Evolutionary conservation across 2,113 vertebrate species (phyloP), one percentile per base, ranked within the genome.

Genomic region (Prunella himalayana): DNA sequence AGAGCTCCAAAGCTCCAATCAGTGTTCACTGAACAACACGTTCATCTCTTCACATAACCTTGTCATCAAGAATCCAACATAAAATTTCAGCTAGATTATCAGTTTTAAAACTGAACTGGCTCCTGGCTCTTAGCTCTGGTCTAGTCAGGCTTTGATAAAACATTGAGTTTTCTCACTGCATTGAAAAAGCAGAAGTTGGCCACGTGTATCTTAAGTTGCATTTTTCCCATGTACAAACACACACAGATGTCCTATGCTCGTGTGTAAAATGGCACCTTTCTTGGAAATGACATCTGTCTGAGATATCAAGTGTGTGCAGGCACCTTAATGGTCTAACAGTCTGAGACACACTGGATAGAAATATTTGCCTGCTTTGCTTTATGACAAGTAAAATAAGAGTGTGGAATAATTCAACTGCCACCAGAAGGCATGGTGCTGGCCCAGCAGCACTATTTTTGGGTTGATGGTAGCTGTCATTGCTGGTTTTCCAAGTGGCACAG

Each of bases 401-500:
- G 1, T 6, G 6, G 68, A 83, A 51, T 71, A 83, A 73, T 50
- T 86, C 15, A 75, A 0, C 35, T 78, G 28, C 42, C n/a, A 35
- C 17, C 50, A 31, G 73, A 37, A 91, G 28, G 15, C 2, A 4
- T 31, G 53, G n/a, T 50, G 66, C 41, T 88, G 64, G 22, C 72
- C 79, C 23, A 82, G 79, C 68, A 61, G 69, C 11, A 5, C 60
- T 94, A 31, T 51, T 85, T 95, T 91, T 61, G 56, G 39, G 16
- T 81, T 85, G 78, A 41, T 1, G 2, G 61, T 82, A 61, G 50
- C 81, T 79, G 42, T 49, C 39, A 42, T 79, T 0, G 0, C 33
- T 78, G 53, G 17, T 79, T 87, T 88, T 93, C 82, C n/a, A 66
- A 72, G 65, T 42, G 37, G 64, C 73, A 59, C 50, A 89, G 71